Base-by-base conservation (phyloP, 2,797 vertebrate species). In the Perodicticus potto region DNA sequence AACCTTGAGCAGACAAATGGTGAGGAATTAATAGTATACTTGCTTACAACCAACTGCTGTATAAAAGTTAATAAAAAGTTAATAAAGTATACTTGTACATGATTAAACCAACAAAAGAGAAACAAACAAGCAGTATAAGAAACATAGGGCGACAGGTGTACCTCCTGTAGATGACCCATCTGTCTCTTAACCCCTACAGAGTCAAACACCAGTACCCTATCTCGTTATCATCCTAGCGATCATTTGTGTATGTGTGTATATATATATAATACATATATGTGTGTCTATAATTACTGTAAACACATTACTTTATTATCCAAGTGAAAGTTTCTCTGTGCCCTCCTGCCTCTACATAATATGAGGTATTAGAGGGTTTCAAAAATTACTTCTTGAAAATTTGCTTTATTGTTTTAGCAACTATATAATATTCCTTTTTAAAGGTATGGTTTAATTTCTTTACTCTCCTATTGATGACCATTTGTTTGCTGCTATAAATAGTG, bases 391-490 rank as follows among this genome's bases (percentile, higher is more conserved):
- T 94, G 37, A 77, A 81, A 73, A 76, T 37, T n/a, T 61, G 4
- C 27, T 82, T 87, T 91, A 74, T 57, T 92, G 12, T 61, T 82
- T 82, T 37, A 92, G 61, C 43, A 92, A n/a, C 53, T 59, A 72
- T 4, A 6, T 86, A 70, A 23, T n/a, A 40, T 86, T 83, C 34
- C 10, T 34, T 61, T 67, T 72, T 59, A 70, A 81, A 23, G 7
- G 29, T 59, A 40, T 67, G 16, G 55, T 14, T 43, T 85, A 63
- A 49, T 61, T 34, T 90, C 32, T 63, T 86, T 59, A 65, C 25
- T 34, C 8, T 9, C 20, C 20, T 69, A 29, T 67, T n/a, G 6
- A 65, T 87, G 61, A 49, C 29, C 70, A 43, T 63, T 81, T 65
- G n/a, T 90, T 72, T 81, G 3, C 53, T 55, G 59, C 3, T 59